Conservation (phyloP, 2,888 invertebrate species). For the Troilus luridus region DNA sequence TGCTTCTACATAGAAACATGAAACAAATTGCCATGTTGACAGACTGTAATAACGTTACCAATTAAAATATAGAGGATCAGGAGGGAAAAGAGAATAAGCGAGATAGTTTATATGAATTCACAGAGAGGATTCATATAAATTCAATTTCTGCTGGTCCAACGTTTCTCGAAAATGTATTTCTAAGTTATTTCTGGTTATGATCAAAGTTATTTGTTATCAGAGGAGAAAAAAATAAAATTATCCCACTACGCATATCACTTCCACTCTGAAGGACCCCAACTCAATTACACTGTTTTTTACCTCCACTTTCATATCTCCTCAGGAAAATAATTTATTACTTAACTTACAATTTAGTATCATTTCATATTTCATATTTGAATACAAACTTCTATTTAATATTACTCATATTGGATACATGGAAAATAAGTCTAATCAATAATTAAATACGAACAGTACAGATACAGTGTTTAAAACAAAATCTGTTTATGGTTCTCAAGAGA, state of each 20-base stretch:
- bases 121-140: background rate
- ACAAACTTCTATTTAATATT: too few relatives aligned
- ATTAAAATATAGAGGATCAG: background rate
- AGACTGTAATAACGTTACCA: too few relatives aligned
- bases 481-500: too few relatives aligned
- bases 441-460: too few relatives aligned
- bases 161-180: background rate
- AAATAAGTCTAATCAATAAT: too few relatives aligned
- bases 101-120: background rate
- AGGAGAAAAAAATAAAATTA: background rate
- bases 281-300: background rate
- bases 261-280: background rate
- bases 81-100: background rate
- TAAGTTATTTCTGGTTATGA: background rate
- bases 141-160: background rate
- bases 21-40: too few relatives aligned
- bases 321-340: background rate
- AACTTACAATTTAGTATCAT: background rate
- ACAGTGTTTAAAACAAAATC: too few relatives aligned
- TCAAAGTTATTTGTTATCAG: slow-evolving; percentile 17
- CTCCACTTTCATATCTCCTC: background rate
- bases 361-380: too few relatives aligned
- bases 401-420: too few relatives aligned
- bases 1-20: too few relatives aligned
- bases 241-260: slow-evolving; percentile 20